Base-by-base conservation (phyloP, 2,888 invertebrate species). In the Hartigia nigra region DNA sequence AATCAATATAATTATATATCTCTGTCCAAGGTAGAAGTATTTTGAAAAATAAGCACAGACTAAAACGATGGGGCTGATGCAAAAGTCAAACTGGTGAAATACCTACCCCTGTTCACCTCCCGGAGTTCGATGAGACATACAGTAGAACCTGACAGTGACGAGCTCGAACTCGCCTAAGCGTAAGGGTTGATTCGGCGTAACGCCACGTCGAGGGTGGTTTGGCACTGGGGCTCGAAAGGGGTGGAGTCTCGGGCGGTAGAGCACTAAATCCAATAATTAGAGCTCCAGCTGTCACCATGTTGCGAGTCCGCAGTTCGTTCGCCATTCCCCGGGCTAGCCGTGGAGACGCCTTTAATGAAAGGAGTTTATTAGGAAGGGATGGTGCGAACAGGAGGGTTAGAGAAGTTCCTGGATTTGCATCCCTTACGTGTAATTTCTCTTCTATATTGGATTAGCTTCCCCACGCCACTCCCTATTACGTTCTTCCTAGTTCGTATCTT, bases 221-320 rank as follows among this genome's bases (percentile, higher is more conserved):
- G 39, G 39, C 39, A 39, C 14, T 39, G 39, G 39, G 39, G 39
- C 39, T 39, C 39, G 39, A 39, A 39, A 70, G 76, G 78, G 70
- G 31, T 14, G 70, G 75, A 70, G 78, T 75, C 75, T 74, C 75
- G 79, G 76, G 78, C 77, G 77, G 77, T 70, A 77, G 77, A 79
- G 83, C 81, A 83, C 80, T 82, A 82, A 84, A 84, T 84, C 82
- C 83, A 84, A 83, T 84, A 84, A 84, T 84, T 84, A 84, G 84
- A 83, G 81, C 83, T 83, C 82, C 88, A 88, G 88, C 88, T 88
- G 88, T 88, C 86, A 87, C 87, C 88, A 84, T 84, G 85, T 87
- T 86, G 84, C 86, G 84, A 88, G 83, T 87, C 87, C 86, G 87
- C 87, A 32, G 31, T 31, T 32, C 85, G 87, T 87, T 87, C 87